Evolutionary conservation across 2,888 invertebrate genomes (phyloP).

Genomic region (Elysia crispata): DNA sequence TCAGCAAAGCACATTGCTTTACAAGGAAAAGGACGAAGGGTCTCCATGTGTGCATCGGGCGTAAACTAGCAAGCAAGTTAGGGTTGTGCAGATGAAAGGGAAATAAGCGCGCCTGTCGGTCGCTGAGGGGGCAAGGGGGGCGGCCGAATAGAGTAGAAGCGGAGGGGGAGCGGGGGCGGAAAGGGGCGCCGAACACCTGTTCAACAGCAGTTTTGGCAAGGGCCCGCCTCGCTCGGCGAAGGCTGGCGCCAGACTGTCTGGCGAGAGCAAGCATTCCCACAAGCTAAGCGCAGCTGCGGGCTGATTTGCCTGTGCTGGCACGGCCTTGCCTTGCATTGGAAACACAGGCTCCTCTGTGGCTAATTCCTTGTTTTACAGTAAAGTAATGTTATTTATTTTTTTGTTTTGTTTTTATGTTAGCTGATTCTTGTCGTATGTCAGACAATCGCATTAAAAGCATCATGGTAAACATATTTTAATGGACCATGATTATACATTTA

Average conservation of each 20-base stretch:
- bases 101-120: neutral
- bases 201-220: conserved; percentile 11
- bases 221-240: conserved; percentile 20
- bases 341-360: conserved; percentile 5
- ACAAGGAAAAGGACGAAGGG: too few relatives aligned
- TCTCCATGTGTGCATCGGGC: too few relatives aligned
- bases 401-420: too few relatives aligned
- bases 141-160: neutral
- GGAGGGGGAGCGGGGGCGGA: neutral
- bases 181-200: conserved; percentile 37
- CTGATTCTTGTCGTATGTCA: too few relatives aligned
- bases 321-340: conserved; percentile 21
- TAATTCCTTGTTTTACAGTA: too few relatives aligned
- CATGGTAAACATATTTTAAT: too few relatives aligned
- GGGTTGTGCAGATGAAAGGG: neutral
- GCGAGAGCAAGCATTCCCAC: conserved; percentile 47
- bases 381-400: too few relatives aligned
- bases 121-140: conserved; percentile 1
- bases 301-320: conserved; percentile 18
- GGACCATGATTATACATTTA: too few relatives aligned
- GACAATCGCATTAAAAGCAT: too few relatives aligned
- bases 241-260: conserved; percentile 54
- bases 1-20: too few relatives aligned
- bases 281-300: conserved; percentile 42
- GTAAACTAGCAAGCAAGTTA: neutral